Conservation (phyloP, 2,113 vertebrate genomes). For the Saiga tatarica region DNA sequence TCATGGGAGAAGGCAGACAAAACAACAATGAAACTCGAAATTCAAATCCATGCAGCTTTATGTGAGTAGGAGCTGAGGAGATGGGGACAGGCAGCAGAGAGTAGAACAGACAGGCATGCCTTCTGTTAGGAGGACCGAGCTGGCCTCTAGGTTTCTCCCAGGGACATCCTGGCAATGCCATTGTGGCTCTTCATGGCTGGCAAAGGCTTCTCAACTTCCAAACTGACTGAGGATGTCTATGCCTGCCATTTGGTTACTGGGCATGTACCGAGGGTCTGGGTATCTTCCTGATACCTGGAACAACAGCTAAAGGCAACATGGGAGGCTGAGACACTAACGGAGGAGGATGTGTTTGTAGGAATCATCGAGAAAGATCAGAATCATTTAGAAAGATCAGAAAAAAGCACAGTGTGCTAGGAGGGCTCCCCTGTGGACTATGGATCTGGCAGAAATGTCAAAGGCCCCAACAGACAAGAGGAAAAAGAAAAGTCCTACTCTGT, state of each 20-base stretch:
- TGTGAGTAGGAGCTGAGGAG: rapidly evolving
- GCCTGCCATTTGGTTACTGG: conserved; percentile 88
- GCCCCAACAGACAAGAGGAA: rapidly evolving
- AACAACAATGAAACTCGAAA: not conserved
- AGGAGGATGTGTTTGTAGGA: not conserved
- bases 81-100: rapidly evolving
- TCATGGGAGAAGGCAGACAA: not conserved
- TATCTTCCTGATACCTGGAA: conserved; percentile 87
- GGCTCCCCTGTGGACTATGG: not conserved
- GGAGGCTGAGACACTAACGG: conserved; percentile 87
- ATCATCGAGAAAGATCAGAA: rapidly evolving
- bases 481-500: not conserved
- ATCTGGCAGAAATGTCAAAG: not conserved
- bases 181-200: rapidly evolving
- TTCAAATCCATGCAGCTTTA: not conserved
- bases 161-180: rapidly evolving
- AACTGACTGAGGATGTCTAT: conserved; percentile 84
- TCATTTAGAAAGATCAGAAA: rapidly evolving
- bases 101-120: rapidly evolving
- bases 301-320: conserved; percentile 85
- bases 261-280: conserved; percentile 89
- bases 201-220: conserved; percentile 80
- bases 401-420: not conserved
- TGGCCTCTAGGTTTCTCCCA: not conserved
- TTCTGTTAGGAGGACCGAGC: rapidly evolving